A percentile compares a stretch with the other conserved stretches of the same genome.
phyloP scores from a whole-genome alignment of 2,797 vertebrate species.

The Periophthalmus magnuspinnatus region DNA sequence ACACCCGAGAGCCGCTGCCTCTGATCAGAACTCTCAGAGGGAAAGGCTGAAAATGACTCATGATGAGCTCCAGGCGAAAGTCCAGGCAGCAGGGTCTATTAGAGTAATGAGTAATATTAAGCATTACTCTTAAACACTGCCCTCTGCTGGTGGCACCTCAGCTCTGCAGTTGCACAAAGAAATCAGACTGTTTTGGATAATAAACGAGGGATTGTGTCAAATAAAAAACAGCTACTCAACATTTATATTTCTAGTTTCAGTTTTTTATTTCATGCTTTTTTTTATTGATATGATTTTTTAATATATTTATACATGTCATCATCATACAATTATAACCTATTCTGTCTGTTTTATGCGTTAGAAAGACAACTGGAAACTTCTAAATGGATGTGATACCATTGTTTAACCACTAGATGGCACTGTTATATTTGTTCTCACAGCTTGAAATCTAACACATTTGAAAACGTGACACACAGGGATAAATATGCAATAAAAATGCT shows the following conservation, averaged over 20 bases:
- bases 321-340: neutral
- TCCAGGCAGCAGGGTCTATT: neutral
- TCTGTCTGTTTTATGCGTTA: neutral
- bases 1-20: constrained; percentile 20
- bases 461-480: neutral
- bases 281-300: neutral
- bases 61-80: constrained; percentile 27
- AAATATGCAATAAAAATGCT: neutral
- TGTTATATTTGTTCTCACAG: too few relatives aligned
- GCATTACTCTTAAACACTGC: constrained; percentile 37
- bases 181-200: neutral
- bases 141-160: constrained; percentile 26
- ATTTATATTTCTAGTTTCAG: neutral
- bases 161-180: neutral
- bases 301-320: too few relatives aligned
- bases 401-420: constrained; percentile 45
- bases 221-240: neutral
- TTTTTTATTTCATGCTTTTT: neutral
- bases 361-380: neutral
- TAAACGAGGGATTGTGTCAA: neutral
- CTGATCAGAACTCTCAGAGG: constrained; percentile 15
- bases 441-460: neutral
- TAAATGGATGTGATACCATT: neutral
- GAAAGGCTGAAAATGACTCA: constrained; percentile 25
- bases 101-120: neutral